Conservation (phyloP, 1,140 invertebrate species). For the Pseudomyrmex concolor region DNA sequence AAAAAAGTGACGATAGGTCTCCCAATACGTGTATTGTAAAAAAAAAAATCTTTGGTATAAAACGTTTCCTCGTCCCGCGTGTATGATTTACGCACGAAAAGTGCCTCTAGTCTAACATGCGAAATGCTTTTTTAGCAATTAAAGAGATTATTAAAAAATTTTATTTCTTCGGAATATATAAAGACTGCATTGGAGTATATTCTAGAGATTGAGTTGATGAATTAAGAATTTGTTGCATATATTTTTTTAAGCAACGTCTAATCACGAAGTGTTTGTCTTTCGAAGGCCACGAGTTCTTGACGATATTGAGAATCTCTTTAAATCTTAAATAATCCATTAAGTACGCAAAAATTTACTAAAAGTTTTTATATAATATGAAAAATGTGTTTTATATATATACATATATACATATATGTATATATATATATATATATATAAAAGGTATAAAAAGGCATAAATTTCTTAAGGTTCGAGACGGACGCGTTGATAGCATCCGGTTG, state of each 20-base stretch:
- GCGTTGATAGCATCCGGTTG: conserved; percentile 92
- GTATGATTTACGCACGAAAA: conserved; percentile 29
- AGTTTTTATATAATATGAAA: no score
- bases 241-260: no score
- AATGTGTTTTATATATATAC: neutral
- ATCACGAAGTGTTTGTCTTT: no score
- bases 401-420: neutral
- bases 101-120: conserved; percentile 18
- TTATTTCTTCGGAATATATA: conserved; percentile 27
- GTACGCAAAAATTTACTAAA: no score
- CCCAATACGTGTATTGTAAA: conserved; percentile 58
- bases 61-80: conserved; percentile 75
- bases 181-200: neutral
- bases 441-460: conserved; percentile 44
- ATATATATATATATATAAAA: neutral
- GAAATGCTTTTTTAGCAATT: conserved; percentile 33
- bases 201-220: no score
- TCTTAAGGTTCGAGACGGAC: conserved; percentile 87
- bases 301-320: no score
- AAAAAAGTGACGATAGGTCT: conserved; percentile 10
- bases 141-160: conserved; percentile 13
- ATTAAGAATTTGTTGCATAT: no score
- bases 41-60: conserved; percentile 82
- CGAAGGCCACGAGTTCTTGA: no score
- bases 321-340: no score